Percentiles rank a stretch among this genome's conserved stretches.
phyloP scores from a whole-genome alignment of 2,797 vertebrate species.

The Amblyopsis hoosieri region DNA sequence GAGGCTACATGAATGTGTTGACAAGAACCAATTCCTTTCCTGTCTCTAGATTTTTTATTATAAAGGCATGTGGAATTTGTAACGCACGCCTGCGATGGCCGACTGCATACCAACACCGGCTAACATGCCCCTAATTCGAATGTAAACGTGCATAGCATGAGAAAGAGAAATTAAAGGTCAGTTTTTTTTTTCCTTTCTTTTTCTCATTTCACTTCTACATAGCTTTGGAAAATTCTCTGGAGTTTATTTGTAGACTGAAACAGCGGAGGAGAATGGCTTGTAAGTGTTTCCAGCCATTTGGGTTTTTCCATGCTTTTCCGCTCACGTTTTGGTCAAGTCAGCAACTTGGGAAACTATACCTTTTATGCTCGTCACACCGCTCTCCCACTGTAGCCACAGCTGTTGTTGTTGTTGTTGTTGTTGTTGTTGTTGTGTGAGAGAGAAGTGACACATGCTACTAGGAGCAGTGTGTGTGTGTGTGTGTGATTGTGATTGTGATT shows the following conservation, averaged over 20 bases:
- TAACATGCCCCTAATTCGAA: slow-evolving; percentile 13
- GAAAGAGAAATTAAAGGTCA: slow-evolving; percentile 60
- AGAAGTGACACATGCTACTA: background rate
- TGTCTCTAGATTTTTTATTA: background rate
- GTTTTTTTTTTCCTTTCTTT: slow-evolving; percentile 30
- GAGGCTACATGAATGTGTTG: too few species aligned
- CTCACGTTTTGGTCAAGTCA: slow-evolving; percentile 50
- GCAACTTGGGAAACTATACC: slow-evolving; percentile 54
- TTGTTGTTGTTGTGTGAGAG: background rate
- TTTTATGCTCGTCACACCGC: slow-evolving; percentile 21
- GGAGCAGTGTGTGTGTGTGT: slow-evolving; percentile 7
- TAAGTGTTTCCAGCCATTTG: slow-evolving; percentile 76
- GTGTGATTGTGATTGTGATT: background rate
- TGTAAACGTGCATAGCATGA: slow-evolving; percentile 54
- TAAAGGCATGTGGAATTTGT: background rate
- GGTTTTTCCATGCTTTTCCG: slow-evolving; percentile 66
- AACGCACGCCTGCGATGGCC: background rate
- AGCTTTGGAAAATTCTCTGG: slow-evolving; percentile 77
- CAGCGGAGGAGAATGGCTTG: slow-evolving; percentile 60
- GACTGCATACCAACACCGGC: background rate
- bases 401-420: background rate
- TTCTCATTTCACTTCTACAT: slow-evolving; percentile 41
- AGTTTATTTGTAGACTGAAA: slow-evolving; percentile 76
- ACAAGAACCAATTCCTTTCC: background rate
- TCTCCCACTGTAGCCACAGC: background rate